Base-by-base conservation (phyloP, 1,140 invertebrate species). In the Antheraea pernyi region DNA sequence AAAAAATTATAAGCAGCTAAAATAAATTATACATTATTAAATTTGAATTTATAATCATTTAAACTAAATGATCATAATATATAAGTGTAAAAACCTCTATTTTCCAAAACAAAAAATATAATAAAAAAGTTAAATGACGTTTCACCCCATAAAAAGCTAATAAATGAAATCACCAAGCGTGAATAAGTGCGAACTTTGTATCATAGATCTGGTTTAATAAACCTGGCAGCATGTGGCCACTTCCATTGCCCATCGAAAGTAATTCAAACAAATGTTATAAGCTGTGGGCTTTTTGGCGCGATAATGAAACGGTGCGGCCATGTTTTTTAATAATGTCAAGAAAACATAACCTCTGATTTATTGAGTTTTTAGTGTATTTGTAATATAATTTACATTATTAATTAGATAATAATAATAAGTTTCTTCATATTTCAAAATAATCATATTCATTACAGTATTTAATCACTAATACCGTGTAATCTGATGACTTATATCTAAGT, bases 251-350 rank as follows among this genome's bases (percentile, higher is more conserved):
- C 46, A n/a, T 53, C 16, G 46, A 53, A 13, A 53, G 46, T 53
- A 53, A 53, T 53, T 53, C 46, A 53, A 53, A 53, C 46, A 53
- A 53, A 53, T 53, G 46, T 53, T 53, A 53, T 53, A 53, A 53
- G 11, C 46, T 53, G 46, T 53, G 46, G 46, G 46, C 46, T 53
- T 53, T 53, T 53, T 53, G 16, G 46, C 46, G 13, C 9, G 46
- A 53, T 16, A 16, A 13, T 53, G 46, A 53, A 53, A 53, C 13
- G 46, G 13, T 16, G 13, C 46, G 16, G 46, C 46, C 46, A 53
- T 53, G 46, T 53, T 53, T 53, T 53, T 53, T 53, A 53, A 53
- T 53, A 6, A 53, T 53, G 5, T 53, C 46, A 53, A 6, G 13
- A n/a, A 53, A 53, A 53, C 10, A 53, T 53, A 42, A 42, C 39